Evolutionary conservation across 1,140 invertebrate species (phyloP).

Genomic region (Euschistus heros): DNA sequence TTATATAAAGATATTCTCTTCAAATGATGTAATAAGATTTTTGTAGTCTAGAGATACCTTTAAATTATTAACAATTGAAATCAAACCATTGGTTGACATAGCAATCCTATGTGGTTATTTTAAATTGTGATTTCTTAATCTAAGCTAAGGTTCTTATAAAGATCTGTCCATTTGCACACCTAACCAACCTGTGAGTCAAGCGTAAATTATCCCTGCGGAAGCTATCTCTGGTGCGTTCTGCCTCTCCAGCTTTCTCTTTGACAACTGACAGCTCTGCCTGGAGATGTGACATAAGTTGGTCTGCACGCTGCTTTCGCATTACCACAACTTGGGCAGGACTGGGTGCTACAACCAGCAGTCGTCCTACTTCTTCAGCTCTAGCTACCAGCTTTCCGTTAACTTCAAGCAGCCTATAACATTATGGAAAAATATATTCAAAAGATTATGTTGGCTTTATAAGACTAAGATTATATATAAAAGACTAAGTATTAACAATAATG

Average conservation of each 20-base stretch:
- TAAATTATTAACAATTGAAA: too few relatives aligned
- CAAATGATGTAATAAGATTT: too few relatives aligned
- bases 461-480: too few relatives aligned
- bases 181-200: constrained; percentile 49
- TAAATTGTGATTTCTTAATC: too few relatives aligned
- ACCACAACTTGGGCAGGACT: constrained; percentile 41
- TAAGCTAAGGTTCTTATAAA: too few relatives aligned
- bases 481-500: too few relatives aligned
- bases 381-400: constrained; percentile 69
- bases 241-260: constrained; percentile 47
- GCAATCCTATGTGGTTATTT: too few relatives aligned
- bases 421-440: background rate
- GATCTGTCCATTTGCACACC: too few relatives aligned
- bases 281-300: constrained; percentile 35
- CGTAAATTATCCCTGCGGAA: constrained; percentile 64
- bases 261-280: constrained; percentile 43
- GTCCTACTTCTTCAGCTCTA: constrained; percentile 53
- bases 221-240: constrained; percentile 47
- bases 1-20: too few relatives aligned
- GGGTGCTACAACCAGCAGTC: constrained; percentile 41
- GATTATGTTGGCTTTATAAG: background rate
- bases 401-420: constrained; percentile 56
- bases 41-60: too few relatives aligned
- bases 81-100: too few relatives aligned
- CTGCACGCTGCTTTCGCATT: constrained; percentile 37